A percentile compares a stretch with the other conserved stretches of the same genome.
These are phyloP conservation scores for Thysanoteuthis rhombus DNA, from an alignment of 2,888 invertebrate genomes.

Conservation along the genomic window DNA sequence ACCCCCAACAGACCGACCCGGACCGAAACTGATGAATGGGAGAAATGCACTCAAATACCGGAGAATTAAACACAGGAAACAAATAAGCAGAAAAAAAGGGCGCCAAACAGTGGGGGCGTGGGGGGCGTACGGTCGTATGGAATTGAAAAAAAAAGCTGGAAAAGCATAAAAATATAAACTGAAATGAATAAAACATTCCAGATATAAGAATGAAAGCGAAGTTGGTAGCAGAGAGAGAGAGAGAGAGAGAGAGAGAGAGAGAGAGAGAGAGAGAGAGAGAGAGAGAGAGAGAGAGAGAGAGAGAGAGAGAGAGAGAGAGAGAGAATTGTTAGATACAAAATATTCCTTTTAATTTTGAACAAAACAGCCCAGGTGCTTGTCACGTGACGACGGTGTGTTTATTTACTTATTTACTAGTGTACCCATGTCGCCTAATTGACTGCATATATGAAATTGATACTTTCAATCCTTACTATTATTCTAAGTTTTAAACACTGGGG, in stretches of 20 bases:
- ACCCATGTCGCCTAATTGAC: too few species aligned
- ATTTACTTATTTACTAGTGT: too few species aligned
- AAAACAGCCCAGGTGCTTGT: not conserved
- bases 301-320: not conserved
- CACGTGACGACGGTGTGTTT: not conserved
- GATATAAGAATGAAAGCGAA: not conserved
- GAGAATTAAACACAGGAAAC: not conserved
- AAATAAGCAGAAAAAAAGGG: too few species aligned
- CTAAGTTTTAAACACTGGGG: too few species aligned
- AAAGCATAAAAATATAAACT: not conserved
- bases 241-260: not conserved
- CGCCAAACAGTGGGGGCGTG: not conserved
- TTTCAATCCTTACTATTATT: too few species aligned
- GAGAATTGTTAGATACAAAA: not conserved
- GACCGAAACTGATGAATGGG: slow-evolving; percentile 12
- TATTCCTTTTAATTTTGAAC: not conserved
- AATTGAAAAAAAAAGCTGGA: not conserved
- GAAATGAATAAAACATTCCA: not conserved
- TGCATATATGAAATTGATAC: too few species aligned
- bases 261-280: too few species aligned
- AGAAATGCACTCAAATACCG: slow-evolving; percentile 12
- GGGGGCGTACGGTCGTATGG: not conserved
- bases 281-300: not conserved
- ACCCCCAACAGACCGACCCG: not conserved
- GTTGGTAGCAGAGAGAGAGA: not conserved